Percentiles rank a stretch among this genome's conserved stretches.
phyloP scores from a whole-genome alignment of 2,888 invertebrate species.

The Pollenia amentaria region DNA sequence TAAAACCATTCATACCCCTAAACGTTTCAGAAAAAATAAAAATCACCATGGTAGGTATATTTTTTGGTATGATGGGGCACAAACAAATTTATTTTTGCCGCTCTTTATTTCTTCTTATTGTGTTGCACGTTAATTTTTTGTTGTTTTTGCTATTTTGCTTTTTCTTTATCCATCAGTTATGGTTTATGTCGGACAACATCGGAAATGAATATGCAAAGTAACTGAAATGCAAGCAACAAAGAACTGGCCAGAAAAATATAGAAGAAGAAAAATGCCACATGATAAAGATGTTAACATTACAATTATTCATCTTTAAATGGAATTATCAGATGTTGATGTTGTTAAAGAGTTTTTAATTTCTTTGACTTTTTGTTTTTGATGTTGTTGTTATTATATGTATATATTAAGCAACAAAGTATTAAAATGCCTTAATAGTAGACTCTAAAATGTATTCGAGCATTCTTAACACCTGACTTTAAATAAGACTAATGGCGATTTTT shows the following conservation, averaged over 20 bases:
- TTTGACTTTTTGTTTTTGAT: too few species aligned
- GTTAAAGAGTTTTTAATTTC: slow-evolving; percentile 48
- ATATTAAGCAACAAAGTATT: neutral
- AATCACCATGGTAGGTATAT: slow-evolving; percentile 58
- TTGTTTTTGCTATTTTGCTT: slow-evolving; percentile 14
- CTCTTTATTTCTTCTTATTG: slow-evolving; percentile 24
- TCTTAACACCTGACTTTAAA: too few species aligned
- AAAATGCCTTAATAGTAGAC: too few species aligned
- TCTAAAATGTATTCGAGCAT: too few species aligned
- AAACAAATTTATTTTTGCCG: slow-evolving; percentile 46
- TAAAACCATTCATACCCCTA: slow-evolving; percentile 60
- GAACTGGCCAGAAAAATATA: slow-evolving; percentile 25
- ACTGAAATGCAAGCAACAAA: slow-evolving; percentile 42
- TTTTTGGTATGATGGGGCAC: slow-evolving; percentile 57
- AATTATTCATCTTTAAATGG: slow-evolving; percentile 72
- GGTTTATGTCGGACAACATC: slow-evolving; percentile 66
- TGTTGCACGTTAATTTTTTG: slow-evolving; percentile 36
- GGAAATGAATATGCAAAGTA: slow-evolving; percentile 74
- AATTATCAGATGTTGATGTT: slow-evolving; percentile 67
- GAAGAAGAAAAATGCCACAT: slow-evolving; percentile 65
- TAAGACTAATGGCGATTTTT: too few species aligned
- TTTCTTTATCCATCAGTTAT: slow-evolving; percentile 64
- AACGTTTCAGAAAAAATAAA: slow-evolving; percentile 32
- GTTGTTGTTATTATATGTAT: slow-evolving; percentile 5
- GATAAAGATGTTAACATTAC: slow-evolving; percentile 74